phyloP scores from a whole-genome alignment of 2,888 invertebrate species.

The Teinopalpus imperialis region DNA sequence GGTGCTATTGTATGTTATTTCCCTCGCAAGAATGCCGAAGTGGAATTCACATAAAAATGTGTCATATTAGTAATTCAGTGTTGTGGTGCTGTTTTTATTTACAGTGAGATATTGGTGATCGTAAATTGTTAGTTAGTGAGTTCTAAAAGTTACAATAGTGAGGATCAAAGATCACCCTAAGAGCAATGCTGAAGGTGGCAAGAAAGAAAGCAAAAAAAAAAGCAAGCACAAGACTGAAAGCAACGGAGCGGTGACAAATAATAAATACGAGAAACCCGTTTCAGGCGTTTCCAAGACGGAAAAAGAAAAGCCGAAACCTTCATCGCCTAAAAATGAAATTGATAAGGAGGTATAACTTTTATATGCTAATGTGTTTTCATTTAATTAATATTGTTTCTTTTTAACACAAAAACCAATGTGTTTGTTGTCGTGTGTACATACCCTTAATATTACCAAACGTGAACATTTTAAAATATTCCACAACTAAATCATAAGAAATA shows the following conservation, averaged over 20 bases:
- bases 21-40: slow-evolving; percentile 5
- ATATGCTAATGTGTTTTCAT: not conserved
- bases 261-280: slow-evolving; percentile 57
- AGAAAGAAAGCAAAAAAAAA: slow-evolving; percentile 85
- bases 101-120: slow-evolving; percentile 11
- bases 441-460: too few species aligned
- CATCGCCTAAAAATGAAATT: slow-evolving; percentile 52
- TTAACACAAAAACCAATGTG: too few species aligned
- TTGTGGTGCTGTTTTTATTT: slow-evolving; percentile 26
- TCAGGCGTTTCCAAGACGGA: slow-evolving; percentile 60
- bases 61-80: not conserved
- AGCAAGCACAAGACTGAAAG: slow-evolving; percentile 81
- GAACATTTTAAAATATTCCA: too few species aligned
- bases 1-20: slow-evolving; percentile 11
- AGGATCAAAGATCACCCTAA: slow-evolving; percentile 84
- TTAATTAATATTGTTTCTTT: too few species aligned
- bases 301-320: slow-evolving; percentile 56
- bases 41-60: slow-evolving; percentile 5
- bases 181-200: slow-evolving; percentile 83
- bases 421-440: too few species aligned
- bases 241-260: slow-evolving; percentile 71
- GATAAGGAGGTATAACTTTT: slow-evolving; percentile 55
- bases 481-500: too few species aligned
- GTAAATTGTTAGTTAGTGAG: slow-evolving; percentile 36
- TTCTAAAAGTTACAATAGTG: slow-evolving; percentile 83